Evolutionary conservation across 2,888 invertebrate species (phyloP).

Genomic region (Hymenopus coronatus): DNA sequence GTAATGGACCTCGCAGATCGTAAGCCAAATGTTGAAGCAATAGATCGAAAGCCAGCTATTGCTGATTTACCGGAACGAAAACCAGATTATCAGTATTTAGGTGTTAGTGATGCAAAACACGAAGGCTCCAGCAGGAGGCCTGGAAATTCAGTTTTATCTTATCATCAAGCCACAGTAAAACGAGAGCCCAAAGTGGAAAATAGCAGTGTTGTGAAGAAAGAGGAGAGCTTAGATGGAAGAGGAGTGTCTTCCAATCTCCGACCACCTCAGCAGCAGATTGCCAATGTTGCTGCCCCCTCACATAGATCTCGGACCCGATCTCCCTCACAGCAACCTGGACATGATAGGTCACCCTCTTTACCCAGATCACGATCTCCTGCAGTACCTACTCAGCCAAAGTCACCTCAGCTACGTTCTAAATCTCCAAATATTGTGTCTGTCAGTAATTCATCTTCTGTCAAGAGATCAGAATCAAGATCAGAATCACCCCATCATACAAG

Average conservation of each 20-base stretch:
- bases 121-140: not conserved
- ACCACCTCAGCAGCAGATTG: not conserved
- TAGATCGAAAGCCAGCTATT: slow-evolving; percentile 1
- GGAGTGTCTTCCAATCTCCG: not conserved
- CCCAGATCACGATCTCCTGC: not conserved
- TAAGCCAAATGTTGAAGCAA: not conserved
- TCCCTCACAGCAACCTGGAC: not conserved
- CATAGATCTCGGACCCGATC: slow-evolving; percentile 3
- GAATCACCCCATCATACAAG: slow-evolving; percentile 13
- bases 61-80: not conserved
- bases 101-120: not conserved
- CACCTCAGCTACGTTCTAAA: not conserved
- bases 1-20: not conserved
- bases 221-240: not conserved
- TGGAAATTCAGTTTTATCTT: not conserved
- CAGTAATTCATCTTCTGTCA: not conserved
- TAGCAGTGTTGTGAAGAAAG: not conserved
- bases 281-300: not conserved
- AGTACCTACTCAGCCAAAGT: not conserved
- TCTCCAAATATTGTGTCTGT: not conserved
- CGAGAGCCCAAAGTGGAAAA: not conserved
- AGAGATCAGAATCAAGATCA: slow-evolving; percentile 7
- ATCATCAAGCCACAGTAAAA: not conserved
- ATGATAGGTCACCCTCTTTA: not conserved
- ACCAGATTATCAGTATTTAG: not conserved